phyloP scores from a whole-genome alignment of 2,888 invertebrate genomes.

The Diaperis boleti region DNA sequence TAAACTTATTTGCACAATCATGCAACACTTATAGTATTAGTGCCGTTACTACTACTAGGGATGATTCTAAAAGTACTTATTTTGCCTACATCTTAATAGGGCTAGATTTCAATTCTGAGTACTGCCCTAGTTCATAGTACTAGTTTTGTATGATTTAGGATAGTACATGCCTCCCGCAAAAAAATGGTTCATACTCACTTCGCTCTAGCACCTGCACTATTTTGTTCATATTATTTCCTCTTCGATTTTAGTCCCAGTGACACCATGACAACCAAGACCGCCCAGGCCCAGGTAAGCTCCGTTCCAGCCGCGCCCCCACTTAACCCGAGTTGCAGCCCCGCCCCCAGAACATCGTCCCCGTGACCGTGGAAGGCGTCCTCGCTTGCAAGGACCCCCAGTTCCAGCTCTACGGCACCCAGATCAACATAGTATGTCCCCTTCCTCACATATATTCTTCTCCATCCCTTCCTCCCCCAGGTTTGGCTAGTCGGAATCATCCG shows the following conservation, averaged over 20 bases:
- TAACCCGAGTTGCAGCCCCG: conserved; percentile 28
- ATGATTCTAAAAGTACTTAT: too few relatives aligned
- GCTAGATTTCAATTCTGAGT: too few relatives aligned
- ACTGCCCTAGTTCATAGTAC: too few relatives aligned
- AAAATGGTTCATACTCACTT: too few relatives aligned
- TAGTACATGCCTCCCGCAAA: too few relatives aligned
- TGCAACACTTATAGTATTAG: too few relatives aligned
- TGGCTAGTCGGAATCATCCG: conserved; percentile 70
- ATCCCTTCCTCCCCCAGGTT: conserved; percentile 48
- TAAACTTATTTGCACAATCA: too few relatives aligned
- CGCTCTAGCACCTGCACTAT: too few relatives aligned
- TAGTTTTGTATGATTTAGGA: too few relatives aligned
- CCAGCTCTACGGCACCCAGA: conserved; percentile 68
- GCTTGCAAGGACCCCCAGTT: conserved; percentile 67
- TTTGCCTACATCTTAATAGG: too few relatives aligned
- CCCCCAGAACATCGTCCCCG: conserved; percentile 67
- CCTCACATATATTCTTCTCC: background rate
- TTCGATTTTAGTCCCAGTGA: background rate
- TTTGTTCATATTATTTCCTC: too few relatives aligned
- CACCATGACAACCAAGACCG: background rate
- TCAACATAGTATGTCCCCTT: conserved; percentile 63
- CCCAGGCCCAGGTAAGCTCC: background rate
- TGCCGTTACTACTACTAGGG: too few relatives aligned
- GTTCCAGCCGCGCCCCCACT: background rate
- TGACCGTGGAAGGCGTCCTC: conserved; percentile 69